Evolutionary conservation across 2,113 vertebrate genomes (phyloP), one percentile per base, ranked within the genome.

Genomic region (Hassar affinis): DNA sequence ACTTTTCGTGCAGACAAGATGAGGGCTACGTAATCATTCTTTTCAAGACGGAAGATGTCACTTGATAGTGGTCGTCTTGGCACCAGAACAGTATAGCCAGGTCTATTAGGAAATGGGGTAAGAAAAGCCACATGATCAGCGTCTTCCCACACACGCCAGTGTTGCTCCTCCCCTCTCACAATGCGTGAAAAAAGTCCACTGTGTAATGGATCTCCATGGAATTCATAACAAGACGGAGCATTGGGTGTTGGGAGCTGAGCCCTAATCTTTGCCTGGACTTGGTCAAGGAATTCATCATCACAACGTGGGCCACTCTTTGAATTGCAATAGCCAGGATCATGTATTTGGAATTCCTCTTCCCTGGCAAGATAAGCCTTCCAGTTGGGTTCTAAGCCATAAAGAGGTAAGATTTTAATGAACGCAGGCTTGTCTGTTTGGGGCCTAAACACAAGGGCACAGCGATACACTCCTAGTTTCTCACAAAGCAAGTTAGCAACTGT

Each of bases 121-220:
- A 95, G 90, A 77, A 95, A 94, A 1, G 94, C 93, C 66, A 94
- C 92, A 85, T 94, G 92, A 49, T 90, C 81, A 59, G 64, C 88
- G 86, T 95, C 94, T 84, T 95, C 94, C 94, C 94, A 95, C 12
- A 95, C 90, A 72, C 94, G 89, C 94, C 94, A 95, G 69, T 95
- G 94, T 84, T 92, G 78, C 88, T 94, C 91, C 78, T 93, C 88
- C 18, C 94, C 94, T 35, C 90, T 90, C 15, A 95, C 91, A 83
- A 95, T 94, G 17, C 90, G 91, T 25, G 92, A 90, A 84, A 94
- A 94, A 10, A 95, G 86, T 83, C 89, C 85, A 25, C 88, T 47
- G 76, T 90, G 27, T 4, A 88, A 89, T 20, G 80, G 78, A 30
- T 94, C 88, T 33, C 94, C 94, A 33, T 88, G 86, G 64, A 91